Base-by-base conservation (phyloP, 1,140 invertebrate species). In the Caerostris darwini region DNA sequence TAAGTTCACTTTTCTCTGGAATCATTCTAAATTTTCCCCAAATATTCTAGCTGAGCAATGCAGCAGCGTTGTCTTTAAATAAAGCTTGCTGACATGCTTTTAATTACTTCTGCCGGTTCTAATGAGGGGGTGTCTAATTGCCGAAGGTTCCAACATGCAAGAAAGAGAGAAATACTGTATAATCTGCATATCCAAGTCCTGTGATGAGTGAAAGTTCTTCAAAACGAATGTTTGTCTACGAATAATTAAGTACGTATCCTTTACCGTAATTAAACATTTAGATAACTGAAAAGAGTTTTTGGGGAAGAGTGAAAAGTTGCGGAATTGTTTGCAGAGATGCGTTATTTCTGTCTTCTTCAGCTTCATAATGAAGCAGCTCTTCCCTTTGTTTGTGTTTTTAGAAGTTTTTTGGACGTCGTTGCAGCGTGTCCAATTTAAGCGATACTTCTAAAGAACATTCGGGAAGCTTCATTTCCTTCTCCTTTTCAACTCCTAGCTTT, bases 261-360 rank as follows among this genome's bases (percentile, higher is more conserved):
- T 93, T 81, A 87, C 85, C 64, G 85, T 93, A 93, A 93, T 93
- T 93, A 93, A 85, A 93, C 85, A 93, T 87, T 87, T 87, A 87
- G 67, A 53, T 92, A 92, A 61, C 19, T 67, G n/a, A 85, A 77
- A 61, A 71, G 64, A 71, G 67, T 90, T 67, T 92, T 85, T 83
- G 34, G 56, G 53, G 57, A 85, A 57, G 10, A 67, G 54, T 81
- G 69, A 64, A 89, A 89, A 64, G 56, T 92, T 3, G 7, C 7
- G 4, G 12, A 77, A 69, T 50, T 90, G 67, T 90, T 90, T 90
- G 12, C 67, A 7, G 8, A 34, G 64, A 57, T 54, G 67, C 14
- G 86, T 61, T 58, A 77, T 77, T 77, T 77, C 34, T 77, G 71
- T 77, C 67, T 57, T 57, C 2, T 6, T 10, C 64, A 56, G 58